Percentiles rank a stretch among this genome's conserved stretches.
These are phyloP conservation scores for Watsonalla cultraria DNA, from an alignment of 2,888 invertebrate species.

Conservation along the genomic window DNA sequence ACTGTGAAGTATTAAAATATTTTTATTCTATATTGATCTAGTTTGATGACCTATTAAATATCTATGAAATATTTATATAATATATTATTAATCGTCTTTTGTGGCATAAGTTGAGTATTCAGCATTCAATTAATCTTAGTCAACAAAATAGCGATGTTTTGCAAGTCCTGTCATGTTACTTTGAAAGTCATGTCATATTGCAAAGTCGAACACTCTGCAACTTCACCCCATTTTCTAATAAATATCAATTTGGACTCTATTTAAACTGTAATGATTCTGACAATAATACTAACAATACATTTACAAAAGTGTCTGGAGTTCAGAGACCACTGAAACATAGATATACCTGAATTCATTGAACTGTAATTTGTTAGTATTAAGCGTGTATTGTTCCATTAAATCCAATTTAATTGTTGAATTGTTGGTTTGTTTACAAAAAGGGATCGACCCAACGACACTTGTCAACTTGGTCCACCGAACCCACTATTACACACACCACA, in stretches of 20 bases:
- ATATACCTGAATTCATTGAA: constrained; percentile 8
- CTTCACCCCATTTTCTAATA: not conserved
- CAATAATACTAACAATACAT: not conserved
- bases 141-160: too few species aligned
- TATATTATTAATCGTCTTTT: too few species aligned
- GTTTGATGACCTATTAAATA: too few species aligned
- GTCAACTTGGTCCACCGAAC: constrained; percentile 2
- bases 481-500: too few species aligned
- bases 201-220: not conserved
- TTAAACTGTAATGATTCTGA: not conserved
- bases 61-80: too few species aligned
- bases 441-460: constrained; percentile 9
- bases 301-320: constrained; percentile 7
- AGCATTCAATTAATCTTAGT: too few species aligned
- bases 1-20: too few species aligned
- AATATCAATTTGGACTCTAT: constrained; percentile 1
- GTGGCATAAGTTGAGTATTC: too few species aligned
- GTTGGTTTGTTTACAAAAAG: constrained; percentile 8
- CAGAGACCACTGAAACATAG: constrained; percentile 2
- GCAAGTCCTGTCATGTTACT: not conserved
- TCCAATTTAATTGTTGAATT: constrained; percentile 6
- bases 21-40: too few species aligned
- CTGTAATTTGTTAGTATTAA: constrained; percentile 8
- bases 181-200: not conserved
- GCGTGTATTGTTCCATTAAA: constrained; percentile 8